phyloP scores from a whole-genome alignment of 2,888 invertebrate species.

The Tachystola acroxantha region DNA sequence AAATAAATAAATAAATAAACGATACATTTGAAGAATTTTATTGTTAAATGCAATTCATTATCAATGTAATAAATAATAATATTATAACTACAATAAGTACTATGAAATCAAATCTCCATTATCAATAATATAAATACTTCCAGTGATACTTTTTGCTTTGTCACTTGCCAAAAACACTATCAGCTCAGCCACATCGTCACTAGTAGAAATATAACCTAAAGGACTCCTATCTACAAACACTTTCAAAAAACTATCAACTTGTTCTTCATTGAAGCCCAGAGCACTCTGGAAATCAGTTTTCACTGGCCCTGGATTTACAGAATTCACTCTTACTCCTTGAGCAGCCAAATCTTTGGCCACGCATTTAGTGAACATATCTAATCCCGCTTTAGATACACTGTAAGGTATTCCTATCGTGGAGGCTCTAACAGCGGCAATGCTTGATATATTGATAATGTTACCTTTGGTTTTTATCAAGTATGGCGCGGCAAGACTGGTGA shows the following conservation, averaged over 20 bases:
- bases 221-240: slow-evolving; percentile 3
- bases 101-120: neutral
- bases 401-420: slow-evolving; percentile 44
- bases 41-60: no score
- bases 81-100: no score
- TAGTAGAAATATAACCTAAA: slow-evolving; percentile 6
- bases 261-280: no score
- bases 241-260: no score
- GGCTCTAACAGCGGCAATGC: slow-evolving; percentile 8
- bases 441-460: slow-evolving; percentile 22
- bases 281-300: no score
- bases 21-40: no score
- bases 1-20: no score
- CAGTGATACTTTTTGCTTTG: slow-evolving; percentile 12
- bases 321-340: no score
- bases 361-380: slow-evolving; percentile 88
- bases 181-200: slow-evolving; percentile 14
- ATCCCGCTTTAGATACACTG: slow-evolving; percentile 82
- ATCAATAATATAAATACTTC: slow-evolving; percentile 3
- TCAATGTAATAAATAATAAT: no score
- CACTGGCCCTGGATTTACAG: no score
- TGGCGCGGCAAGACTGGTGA: no score
- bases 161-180: slow-evolving; percentile 17
- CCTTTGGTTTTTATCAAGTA: slow-evolving; percentile 19
- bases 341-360: no score